Evolutionary conservation across 1,140 invertebrate species (phyloP).

Genomic region (Popillia japonica): DNA sequence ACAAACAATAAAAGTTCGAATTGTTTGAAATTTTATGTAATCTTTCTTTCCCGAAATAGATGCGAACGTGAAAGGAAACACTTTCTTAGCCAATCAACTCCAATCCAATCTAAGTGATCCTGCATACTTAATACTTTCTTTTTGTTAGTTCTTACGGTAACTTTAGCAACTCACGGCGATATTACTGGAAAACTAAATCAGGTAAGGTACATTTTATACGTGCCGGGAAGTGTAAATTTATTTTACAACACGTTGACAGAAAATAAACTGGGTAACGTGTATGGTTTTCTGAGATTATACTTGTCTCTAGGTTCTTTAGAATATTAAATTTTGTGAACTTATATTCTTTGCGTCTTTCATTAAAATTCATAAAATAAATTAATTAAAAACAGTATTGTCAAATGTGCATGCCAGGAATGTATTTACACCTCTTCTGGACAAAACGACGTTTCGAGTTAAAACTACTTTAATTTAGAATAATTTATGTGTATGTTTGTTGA

Average conservation of each 20-base stretch:
- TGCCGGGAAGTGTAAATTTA: background rate
- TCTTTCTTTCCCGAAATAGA: background rate
- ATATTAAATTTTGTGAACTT: too few species aligned
- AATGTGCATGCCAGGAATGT: too few species aligned
- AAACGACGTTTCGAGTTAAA: too few species aligned
- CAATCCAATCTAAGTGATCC: background rate
- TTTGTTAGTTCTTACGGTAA: background rate
- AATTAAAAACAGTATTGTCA: too few species aligned
- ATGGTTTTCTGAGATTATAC: too few species aligned
- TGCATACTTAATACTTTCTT: background rate
- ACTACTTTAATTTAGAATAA: too few species aligned
- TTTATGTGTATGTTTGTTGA: too few species aligned
- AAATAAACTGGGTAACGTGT: too few species aligned
- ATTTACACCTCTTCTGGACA: too few species aligned
- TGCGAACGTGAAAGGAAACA: background rate
- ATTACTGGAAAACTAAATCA: background rate
- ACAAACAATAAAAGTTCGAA: background rate
- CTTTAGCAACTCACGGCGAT: background rate
- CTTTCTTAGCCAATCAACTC: background rate
- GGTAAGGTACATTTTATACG: background rate
- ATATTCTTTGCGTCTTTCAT: too few species aligned
- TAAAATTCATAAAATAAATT: too few species aligned
- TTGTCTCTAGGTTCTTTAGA: too few species aligned
- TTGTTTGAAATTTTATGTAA: slow-evolving; percentile 3
- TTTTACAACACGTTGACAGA: background rate